A percentile compares a stretch with the other conserved stretches of the same genome.
phyloP scores from a whole-genome alignment of 2,113 vertebrate species.

The Sialia sialis region DNA sequence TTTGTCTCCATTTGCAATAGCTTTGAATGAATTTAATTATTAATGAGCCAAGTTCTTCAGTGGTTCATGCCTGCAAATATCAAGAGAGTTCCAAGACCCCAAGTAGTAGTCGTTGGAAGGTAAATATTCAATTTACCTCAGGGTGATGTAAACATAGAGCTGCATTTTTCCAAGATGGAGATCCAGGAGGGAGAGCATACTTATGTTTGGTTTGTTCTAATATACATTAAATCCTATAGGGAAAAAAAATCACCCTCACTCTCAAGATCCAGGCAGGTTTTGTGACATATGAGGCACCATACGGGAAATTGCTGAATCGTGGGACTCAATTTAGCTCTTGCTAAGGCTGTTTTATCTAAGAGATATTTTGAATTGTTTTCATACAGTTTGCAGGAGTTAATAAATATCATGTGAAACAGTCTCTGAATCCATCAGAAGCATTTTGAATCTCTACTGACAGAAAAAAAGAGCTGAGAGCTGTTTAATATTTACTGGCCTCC shows the following conservation, averaged over 20 bases:
- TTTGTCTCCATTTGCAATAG: slow-evolving; percentile 33
- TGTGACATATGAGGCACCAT: slow-evolving; percentile 23
- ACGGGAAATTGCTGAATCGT: slow-evolving; percentile 3
- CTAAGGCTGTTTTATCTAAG: slow-evolving; percentile 35
- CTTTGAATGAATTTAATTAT: slow-evolving; percentile 34
- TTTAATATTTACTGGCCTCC: slow-evolving; percentile 3
- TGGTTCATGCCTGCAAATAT: slow-evolving; percentile 14
- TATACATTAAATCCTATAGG: neutral
- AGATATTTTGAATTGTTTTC: slow-evolving; percentile 59
- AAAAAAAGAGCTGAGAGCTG: neutral
- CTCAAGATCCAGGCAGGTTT: slow-evolving; percentile 34
- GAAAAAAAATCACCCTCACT: neutral
- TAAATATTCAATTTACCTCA: slow-evolving; percentile 13
- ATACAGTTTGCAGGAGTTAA: slow-evolving; percentile 40
- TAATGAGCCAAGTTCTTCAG: slow-evolving; percentile 15
- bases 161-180: neutral
- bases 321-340: slow-evolving; percentile 23
- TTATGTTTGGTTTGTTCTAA: neutral
- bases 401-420: slow-evolving; percentile 44
- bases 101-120: neutral
- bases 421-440: slow-evolving; percentile 17
- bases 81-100: neutral
- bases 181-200: neutral
- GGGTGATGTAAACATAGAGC: neutral
- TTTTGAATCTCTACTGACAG: slow-evolving; percentile 6